These are phyloP conservation scores for Trilocha varians DNA, from an alignment of 2,888 invertebrate genomes.

Conservation along the genomic window DNA sequence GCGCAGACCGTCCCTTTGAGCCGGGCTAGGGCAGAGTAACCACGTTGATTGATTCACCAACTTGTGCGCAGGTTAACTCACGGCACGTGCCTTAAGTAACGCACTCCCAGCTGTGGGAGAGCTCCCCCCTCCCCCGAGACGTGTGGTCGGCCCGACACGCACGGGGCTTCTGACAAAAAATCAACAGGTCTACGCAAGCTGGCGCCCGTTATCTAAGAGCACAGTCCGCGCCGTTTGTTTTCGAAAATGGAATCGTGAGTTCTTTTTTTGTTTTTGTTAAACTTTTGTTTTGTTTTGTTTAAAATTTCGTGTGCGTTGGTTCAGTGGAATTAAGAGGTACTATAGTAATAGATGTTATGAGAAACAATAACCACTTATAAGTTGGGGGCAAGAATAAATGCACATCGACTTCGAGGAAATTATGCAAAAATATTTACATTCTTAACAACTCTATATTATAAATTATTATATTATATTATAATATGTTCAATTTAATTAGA, in stretches of 20 bases:
- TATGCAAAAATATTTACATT: too few relatives aligned
- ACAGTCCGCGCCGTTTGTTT: not conserved
- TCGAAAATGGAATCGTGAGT: not conserved
- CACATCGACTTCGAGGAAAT: too few relatives aligned
- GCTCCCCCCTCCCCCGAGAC: not conserved
- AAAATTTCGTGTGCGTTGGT: too few relatives aligned
- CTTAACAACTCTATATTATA: too few relatives aligned
- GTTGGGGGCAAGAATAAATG: too few relatives aligned
- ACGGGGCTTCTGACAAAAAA: not conserved
- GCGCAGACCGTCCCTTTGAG: slow-evolving; percentile 36
- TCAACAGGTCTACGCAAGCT: slow-evolving; percentile 2
- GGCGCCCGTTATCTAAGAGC: not conserved
- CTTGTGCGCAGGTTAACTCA: slow-evolving; percentile 58
- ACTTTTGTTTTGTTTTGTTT: not conserved
- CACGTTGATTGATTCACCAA: slow-evolving; percentile 68
- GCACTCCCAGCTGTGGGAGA: slow-evolving; percentile 1
- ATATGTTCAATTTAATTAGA: too few relatives aligned
- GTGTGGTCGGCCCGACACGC: not conserved
- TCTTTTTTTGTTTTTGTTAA: not conserved
- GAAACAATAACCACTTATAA: too few relatives aligned
- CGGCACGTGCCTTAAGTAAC: slow-evolving; percentile 4
- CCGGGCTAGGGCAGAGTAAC: slow-evolving; percentile 43
- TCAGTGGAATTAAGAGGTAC: too few relatives aligned
- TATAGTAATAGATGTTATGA: too few relatives aligned
- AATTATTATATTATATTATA: too few relatives aligned